phyloP scores from a whole-genome alignment of 2,888 invertebrate species.

The Patella caerulea region DNA sequence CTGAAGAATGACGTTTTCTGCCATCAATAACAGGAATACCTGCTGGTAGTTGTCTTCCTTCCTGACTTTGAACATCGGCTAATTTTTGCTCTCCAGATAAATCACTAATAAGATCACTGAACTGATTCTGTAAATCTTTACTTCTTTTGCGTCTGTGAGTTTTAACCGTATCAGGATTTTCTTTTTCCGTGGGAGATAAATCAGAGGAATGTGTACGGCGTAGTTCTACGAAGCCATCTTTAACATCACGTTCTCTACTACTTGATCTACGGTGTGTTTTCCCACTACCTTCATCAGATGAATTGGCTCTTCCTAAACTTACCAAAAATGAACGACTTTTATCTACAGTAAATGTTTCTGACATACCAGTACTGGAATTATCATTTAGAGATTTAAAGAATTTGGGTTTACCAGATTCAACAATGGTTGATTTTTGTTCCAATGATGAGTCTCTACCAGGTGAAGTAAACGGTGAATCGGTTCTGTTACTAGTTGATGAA shows the following conservation, averaged over 20 bases:
- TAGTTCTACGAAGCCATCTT: background rate
- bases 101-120: background rate
- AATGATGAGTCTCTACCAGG: constrained; percentile 1
- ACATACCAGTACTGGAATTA: constrained; percentile 30
- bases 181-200: constrained; percentile 8
- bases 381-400: background rate
- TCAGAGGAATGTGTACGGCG: background rate
- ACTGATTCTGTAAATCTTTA: constrained; percentile 36
- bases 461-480: constrained; percentile 20
- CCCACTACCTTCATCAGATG: background rate
- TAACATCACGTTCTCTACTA: background rate
- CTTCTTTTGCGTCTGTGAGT: constrained; percentile 48
- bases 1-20: constrained; percentile 53
- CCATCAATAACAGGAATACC: constrained; percentile 55
- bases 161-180: constrained; percentile 39
- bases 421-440: constrained; percentile 5
- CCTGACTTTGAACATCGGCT: background rate
- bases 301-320: constrained; percentile 27
- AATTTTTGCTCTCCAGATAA: too few species aligned
- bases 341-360: constrained; percentile 58
- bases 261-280: background rate
- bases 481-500: constrained; percentile 8
- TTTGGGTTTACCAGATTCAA: constrained; percentile 7
- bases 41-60: background rate
- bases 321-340: constrained; percentile 51